Percentiles rank a stretch among this genome's conserved stretches.
Evolutionary conservation across 2,797 vertebrate genomes (phyloP).

Genomic region (Cynopterus sphinx): DNA sequence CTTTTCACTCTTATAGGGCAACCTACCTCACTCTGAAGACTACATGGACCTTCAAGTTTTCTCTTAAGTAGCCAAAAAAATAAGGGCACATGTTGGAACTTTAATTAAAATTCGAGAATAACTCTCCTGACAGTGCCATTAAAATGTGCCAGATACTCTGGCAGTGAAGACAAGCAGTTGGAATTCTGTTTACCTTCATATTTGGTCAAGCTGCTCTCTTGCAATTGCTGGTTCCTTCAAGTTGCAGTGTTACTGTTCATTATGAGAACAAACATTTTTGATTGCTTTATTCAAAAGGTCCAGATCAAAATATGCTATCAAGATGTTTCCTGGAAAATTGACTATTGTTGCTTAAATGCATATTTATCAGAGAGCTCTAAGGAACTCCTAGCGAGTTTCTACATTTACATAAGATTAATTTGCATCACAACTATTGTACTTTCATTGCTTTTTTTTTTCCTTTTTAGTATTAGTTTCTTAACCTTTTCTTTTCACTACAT

Average conservation of each 20-base stretch:
- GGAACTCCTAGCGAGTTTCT: conserved; percentile 13
- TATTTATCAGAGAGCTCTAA: conserved; percentile 48
- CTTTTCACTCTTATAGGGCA: background rate
- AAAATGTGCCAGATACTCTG: background rate
- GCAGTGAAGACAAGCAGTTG: background rate
- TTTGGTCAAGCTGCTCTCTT: conserved; percentile 55
- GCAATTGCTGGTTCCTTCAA: conserved; percentile 49
- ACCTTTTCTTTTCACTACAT: background rate
- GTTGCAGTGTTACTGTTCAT: conserved; percentile 29
- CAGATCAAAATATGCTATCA: conserved; percentile 45
- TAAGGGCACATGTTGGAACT: background rate
- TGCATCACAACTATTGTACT: conserved; percentile 1
- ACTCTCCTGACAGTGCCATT: background rate
- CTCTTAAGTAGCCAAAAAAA: background rate
- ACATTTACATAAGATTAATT: conserved; percentile 60
- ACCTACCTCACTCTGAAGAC: background rate
- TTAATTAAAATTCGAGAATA: background rate
- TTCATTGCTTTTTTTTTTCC: conserved; percentile 25
- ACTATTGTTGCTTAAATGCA: conserved; percentile 73
- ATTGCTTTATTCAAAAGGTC: conserved; percentile 72
- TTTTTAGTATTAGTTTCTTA: background rate
- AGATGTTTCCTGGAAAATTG: conserved; percentile 62
- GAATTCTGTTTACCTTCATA: background rate
- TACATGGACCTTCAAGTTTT: background rate
- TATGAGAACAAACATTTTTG: conserved; percentile 68